Base-by-base conservation (phyloP, 2,888 invertebrate species). In the Meandrusa payeni region DNA sequence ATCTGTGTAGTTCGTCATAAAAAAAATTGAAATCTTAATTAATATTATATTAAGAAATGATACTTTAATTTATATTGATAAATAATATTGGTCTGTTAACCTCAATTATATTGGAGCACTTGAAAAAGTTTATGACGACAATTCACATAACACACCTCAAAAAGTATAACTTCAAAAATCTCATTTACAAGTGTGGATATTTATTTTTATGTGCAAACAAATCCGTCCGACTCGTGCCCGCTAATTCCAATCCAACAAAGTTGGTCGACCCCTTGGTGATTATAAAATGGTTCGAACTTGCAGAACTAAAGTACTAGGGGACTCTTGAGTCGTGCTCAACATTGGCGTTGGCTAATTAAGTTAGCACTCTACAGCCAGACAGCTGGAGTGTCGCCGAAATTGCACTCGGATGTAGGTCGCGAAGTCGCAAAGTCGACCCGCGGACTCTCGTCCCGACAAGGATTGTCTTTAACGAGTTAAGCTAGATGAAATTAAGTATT, bases 261-360 rank as follows among this genome's bases (percentile, higher is more conserved):
- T 11, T 11, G 26, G 10, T 26, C 13, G 11, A 0, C 27, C 13
- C 12, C 13, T 13, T 27, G 6, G n/a, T n/a, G 5, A n/a, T 12
- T 12, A 6, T 11, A 27, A 27, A 20, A 32, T 20, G 20, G 20
- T 11, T 32, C 11, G 20, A 20, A 20, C 10, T 32, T 32, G 10
- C 5, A 11, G 6, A 20, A 20, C 20, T 9, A 2, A 4, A 23
- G 33, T 13, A 19, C 3, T 7, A 2, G n/a, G 10, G 24, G 24
- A 24, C 15, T 7, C 7, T 12, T 9, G 15, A n/a, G 3, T 15
- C 24, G 36, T 24, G 26, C 10, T 36, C 15, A 36, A 36, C 36
- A 17, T 36, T 26, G 36, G 17, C 36, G 36, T 9, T 6, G 5
- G 36, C 15, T 36, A 36, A 36, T 36, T 36, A 36, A 36, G 9